Evolutionary conservation across 2,888 invertebrate genomes (phyloP), one percentile per base, ranked within the genome.

Genomic region (Leptopterna dolabrata): DNA sequence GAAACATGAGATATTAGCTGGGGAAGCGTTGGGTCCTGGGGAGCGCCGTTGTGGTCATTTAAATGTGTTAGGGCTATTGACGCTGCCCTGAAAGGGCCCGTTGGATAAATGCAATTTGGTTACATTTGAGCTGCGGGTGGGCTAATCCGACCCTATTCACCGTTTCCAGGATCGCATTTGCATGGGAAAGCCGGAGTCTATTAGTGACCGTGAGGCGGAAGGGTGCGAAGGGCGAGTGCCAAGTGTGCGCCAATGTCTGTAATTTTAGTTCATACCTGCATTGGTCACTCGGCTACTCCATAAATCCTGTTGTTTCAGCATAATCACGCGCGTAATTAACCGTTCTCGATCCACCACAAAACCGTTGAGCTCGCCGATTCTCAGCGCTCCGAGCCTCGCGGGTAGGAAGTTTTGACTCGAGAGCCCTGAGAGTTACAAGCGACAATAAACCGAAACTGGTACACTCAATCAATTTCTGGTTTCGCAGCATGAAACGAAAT

Each of bases 91-190:
- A 81, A 81, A 81, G 81, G 81, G 55, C 81, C 55, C 51, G 81
- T 81, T 81, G 81, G 81, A 86, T 86, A 86, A 86, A 86, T 86
- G 86, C 86, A 86, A 86, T 86, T 86, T 86, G 86, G 86, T 86
- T 86, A 86, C 86, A 86, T 86, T 86, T 86, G 86, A 76, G 86
- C 78, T 76, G 73, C 73, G 84, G 73, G 84, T 45, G 71, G 45
- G 84, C 84, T 85, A 85, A 85, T 85, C 84, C 84, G 84, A 73
- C 81, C 81, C 81, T 81, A 81, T 81, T 81, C 81, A 81, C 81
- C 81, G 81, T 81, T n/a, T 55, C 81, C 81, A 55, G 81, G 73
- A 45, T 71, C 84, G 47, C 84, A 85, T 85, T 85, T 85, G 84
- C 84, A 85, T 85, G 73, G 84, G 84, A 85, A 85, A 85, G 84